Evolutionary conservation across 1,140 invertebrate genomes (phyloP).

Genomic region (Dendroctonus valens): DNA sequence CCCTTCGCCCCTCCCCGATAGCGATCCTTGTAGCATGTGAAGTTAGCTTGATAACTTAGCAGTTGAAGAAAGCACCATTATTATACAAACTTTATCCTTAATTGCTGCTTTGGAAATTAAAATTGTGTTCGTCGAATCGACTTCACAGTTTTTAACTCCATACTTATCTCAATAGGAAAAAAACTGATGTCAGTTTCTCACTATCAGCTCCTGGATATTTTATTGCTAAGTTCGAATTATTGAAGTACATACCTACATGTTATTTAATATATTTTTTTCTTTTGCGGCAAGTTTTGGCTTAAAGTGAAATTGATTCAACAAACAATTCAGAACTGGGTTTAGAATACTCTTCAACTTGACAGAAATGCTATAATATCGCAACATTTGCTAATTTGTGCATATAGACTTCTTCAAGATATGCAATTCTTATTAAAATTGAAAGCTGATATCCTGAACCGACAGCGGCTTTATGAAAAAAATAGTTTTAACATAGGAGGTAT

Average conservation of each 20-base stretch:
- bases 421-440: conserved; percentile 8
- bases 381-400: conserved; percentile 25
- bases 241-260: too few relatives aligned
- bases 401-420: not conserved
- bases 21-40: conserved; percentile 51
- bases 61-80: conserved; percentile 51
- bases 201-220: too few relatives aligned
- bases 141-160: not conserved
- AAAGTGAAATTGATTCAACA: too few relatives aligned
- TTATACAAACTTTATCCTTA: conserved; percentile 25
- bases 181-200: not conserved
- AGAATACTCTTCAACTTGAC: too few relatives aligned
- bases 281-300: too few relatives aligned
- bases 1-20: conserved; percentile 48
- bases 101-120: too few relatives aligned
- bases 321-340: too few relatives aligned
- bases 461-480: conserved; percentile 3
- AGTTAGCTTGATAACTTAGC: conserved; percentile 50
- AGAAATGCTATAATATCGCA: too few relatives aligned
- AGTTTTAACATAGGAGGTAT: conserved; percentile 9
- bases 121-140: not conserved
- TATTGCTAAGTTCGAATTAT: too few relatives aligned
- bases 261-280: too few relatives aligned
- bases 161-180: not conserved
- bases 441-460: conserved; percentile 3